Base-by-base conservation (phyloP, 2,113 vertebrate species). In the Jaculus jaculus region DNA sequence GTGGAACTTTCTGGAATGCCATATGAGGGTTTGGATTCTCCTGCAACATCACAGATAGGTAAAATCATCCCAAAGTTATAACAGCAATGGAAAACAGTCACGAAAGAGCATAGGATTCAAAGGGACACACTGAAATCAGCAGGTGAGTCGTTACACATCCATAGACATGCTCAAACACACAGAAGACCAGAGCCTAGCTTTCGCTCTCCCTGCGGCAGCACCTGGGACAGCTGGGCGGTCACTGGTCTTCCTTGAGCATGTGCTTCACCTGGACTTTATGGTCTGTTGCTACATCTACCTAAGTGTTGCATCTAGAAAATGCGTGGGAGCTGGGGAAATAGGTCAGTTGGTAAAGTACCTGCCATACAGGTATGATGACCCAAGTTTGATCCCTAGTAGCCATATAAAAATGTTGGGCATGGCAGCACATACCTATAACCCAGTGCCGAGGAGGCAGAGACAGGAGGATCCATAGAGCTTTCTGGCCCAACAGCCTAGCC, bases 21-120 rank as follows among this genome's bases (percentile, higher is more conserved):
- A 99, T 99, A 97, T 99, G 99, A 77, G 99, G 99, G 94, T 99
- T 99, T 89, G 99, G 99, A 90, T 99, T 99, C 96, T 99, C 99
- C 99, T 99, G 95, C 3, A 96, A 84, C 7, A 93, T 79, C 15
- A 93, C 75, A 30, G 21, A 42, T 11, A 95, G 10, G 34, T 65
- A 86, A 0, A 89, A 13, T 73, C 34, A 39, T 6, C 37, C 18
- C 83, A 37, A 74, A 93, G 39, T 88, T 93, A 79, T 94, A 80
- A 75, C 77, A 89, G 86, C 28, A 89, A 88, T 51, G 11, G 71
- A 61, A 86, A 42, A 89, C 9, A 79, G 18, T 15, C 60, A 84
- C 61, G 26, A 37, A 39, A 74, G 47, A 28, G 24, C 23, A 47
- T 23, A 73, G 83, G 72, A 94, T 28, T 84, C n/a, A 90, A 30